Conservation (phyloP, 2,113 vertebrate genomes). For the Notothenia rossii region DNA sequence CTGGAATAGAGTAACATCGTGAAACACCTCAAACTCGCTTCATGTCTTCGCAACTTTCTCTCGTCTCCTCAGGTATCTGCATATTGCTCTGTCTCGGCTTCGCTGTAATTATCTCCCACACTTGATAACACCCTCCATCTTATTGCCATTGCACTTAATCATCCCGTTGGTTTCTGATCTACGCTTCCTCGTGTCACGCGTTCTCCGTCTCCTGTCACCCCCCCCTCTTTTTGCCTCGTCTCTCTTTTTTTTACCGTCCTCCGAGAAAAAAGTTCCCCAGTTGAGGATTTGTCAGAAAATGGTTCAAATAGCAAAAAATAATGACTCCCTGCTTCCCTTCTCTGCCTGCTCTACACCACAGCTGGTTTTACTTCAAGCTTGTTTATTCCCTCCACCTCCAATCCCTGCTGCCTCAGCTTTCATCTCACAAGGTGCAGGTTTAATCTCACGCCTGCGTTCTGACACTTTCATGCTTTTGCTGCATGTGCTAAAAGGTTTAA, state of each 20-base stretch:
- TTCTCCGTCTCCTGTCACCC: background rate
- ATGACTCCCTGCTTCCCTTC: background rate
- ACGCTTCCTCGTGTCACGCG: background rate
- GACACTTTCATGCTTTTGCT: constrained; percentile 41
- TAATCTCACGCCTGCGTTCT: no score
- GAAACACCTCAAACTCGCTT: constrained; percentile 15
- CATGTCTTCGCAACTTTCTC: no score
- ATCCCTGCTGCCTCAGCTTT: no score
- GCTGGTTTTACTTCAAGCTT: constrained; percentile 28
- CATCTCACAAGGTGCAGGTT: no score
- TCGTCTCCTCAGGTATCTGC: constrained; percentile 32
- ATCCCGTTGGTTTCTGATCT: constrained; percentile 35
- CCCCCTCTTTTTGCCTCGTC: background rate
- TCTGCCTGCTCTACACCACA: background rate
- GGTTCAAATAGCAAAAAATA: constrained; percentile 29
- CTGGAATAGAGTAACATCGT: background rate
- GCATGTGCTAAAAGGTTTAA: constrained; percentile 26
- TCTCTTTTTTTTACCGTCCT: background rate
- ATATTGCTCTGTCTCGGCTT: constrained; percentile 7
- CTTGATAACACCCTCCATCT: constrained; percentile 56
- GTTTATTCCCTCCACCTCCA: constrained; percentile 16
- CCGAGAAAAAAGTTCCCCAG: background rate
- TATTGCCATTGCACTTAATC: constrained; percentile 64
- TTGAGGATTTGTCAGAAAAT: constrained; percentile 28
- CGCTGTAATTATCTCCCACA: constrained; percentile 65